These are phyloP conservation scores for Clepsis dumicolana DNA, from an alignment of 2,888 invertebrate genomes.

Conservation along the genomic window DNA sequence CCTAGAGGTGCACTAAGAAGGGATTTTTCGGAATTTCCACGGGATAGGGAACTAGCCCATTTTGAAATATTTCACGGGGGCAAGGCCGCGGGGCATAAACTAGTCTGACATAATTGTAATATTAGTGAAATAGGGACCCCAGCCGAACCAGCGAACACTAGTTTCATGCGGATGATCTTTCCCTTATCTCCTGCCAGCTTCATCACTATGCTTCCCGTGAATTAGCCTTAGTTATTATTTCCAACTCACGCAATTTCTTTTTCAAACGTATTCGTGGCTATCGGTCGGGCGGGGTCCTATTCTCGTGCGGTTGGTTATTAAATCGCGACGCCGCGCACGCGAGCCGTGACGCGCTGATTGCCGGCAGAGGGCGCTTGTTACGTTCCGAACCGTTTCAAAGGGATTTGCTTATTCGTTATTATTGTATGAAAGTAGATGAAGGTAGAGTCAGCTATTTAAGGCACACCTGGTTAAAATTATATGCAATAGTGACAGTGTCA, in stretches of 20 bases:
- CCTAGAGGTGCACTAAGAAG: no score
- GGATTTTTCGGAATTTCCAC: no score
- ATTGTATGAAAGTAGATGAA: not conserved
- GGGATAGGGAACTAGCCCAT: no score
- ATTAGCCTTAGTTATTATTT: not conserved
- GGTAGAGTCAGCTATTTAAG: not conserved
- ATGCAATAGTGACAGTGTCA: no score
- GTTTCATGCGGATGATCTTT: no score
- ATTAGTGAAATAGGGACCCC: no score
- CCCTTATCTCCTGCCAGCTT: no score
- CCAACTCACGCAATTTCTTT: not conserved
- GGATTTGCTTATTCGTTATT: not conserved
- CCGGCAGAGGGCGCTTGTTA: slow-evolving; percentile 43
- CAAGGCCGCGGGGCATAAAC: no score
- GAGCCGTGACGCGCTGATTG: slow-evolving; percentile 72
- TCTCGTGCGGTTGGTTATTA: slow-evolving; percentile 72
- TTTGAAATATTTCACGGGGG: no score
- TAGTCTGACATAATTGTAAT: no score
- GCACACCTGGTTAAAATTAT: not conserved
- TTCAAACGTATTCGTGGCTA: not conserved
- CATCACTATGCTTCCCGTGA: no score
- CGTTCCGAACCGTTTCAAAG: slow-evolving; percentile 27
- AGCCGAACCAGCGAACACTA: no score
- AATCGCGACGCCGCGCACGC: slow-evolving; percentile 73
- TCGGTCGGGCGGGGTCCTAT: slow-evolving; percentile 53